Evolutionary conservation across 2,797 vertebrate species (phyloP), one percentile per base, ranked within the genome.

Genomic region (Acipenser oxyrinchus): DNA sequence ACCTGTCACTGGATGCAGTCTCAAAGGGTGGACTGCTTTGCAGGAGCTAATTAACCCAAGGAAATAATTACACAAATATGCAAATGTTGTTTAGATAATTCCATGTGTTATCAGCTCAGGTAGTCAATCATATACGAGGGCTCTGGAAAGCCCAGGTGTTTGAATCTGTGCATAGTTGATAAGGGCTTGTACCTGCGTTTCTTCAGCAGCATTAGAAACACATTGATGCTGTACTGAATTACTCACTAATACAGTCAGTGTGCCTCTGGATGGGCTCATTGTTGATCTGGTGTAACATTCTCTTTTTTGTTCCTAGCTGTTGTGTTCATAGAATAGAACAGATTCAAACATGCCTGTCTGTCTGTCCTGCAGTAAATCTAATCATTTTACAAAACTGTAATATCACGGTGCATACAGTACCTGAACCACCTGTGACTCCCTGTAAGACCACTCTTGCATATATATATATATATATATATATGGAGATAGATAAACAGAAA

Each of bases 31-130:
- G 86, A 76, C 84, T 86, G 89, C 92, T 93, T 93, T 92, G 87
- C 88, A 87, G 88, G 87, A 93, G 93, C 92, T 93, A 96, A 98
- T 99, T 98, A 98, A 97, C 93, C 93, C 90, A 91, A 85, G 92
- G 86, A 97, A 96, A 95, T 96, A 96, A 97, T 96, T 95, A 94
- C 90, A 90, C 87, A 91, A 93, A 89, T 96, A 96, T 96, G 95
- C 94, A 96, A 97, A 99, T 98, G 84, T 80, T 92, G 88, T 93
- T 93, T 93, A 91, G 93, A 93, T 94, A 93, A 91, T 94, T 95
- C 89, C 87, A 76, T 87, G 82, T 87, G 85, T 88, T 93, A 90
- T 89, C 85, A 84, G 85, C 86, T 89, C 88, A 93, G 87, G 89
- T 93, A 95, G 90, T 95, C 92, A 93, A 92, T 96, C 93, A 93